These are phyloP conservation scores for Hypothenemus hampei DNA, from an alignment of 1,140 invertebrate genomes.

Conservation along the genomic window DNA sequence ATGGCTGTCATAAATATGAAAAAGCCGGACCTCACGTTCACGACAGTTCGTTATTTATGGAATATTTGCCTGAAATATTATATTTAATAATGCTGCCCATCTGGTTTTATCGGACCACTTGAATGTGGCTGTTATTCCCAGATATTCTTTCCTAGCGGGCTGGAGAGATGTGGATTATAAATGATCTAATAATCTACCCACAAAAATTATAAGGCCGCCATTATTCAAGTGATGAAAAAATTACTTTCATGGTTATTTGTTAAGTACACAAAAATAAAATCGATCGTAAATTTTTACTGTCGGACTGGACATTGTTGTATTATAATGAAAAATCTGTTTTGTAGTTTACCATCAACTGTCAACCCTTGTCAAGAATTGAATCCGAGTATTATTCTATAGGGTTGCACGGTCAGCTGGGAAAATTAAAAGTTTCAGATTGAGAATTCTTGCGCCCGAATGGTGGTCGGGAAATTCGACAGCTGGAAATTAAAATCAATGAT, in stretches of 20 bases:
- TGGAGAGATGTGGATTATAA: conserved; percentile 1
- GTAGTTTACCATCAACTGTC: conserved; percentile 18
- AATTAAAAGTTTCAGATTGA: conserved; percentile 24
- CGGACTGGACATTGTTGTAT: too few relatives aligned
- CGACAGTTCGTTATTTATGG: conserved; percentile 24
- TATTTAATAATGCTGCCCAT: conserved; percentile 21
- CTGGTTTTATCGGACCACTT: conserved; percentile 6
- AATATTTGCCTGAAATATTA: conserved; percentile 27
- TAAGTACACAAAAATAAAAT: too few relatives aligned
- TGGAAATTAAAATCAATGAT: conserved; percentile 18
- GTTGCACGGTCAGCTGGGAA: conserved; percentile 17
- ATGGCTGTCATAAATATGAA: conserved; percentile 25
- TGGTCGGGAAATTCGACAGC: conserved; percentile 13
- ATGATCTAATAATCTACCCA: background rate
- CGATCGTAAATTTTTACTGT: too few relatives aligned
- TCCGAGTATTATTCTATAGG: conserved; percentile 17
- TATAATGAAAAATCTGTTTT: conserved; percentile 18
- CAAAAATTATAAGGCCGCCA: background rate
- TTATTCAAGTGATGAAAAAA: too few relatives aligned
- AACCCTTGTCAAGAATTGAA: conserved; percentile 15
- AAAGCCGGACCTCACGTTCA: conserved; percentile 19
- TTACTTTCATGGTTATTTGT: too few relatives aligned
- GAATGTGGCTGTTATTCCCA: background rate
- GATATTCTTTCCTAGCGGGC: conserved; percentile 12
- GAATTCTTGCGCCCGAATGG: conserved; percentile 8